Evolutionary conservation across 2,888 invertebrate species (phyloP).

Genomic region (Acrobasis consociella): DNA sequence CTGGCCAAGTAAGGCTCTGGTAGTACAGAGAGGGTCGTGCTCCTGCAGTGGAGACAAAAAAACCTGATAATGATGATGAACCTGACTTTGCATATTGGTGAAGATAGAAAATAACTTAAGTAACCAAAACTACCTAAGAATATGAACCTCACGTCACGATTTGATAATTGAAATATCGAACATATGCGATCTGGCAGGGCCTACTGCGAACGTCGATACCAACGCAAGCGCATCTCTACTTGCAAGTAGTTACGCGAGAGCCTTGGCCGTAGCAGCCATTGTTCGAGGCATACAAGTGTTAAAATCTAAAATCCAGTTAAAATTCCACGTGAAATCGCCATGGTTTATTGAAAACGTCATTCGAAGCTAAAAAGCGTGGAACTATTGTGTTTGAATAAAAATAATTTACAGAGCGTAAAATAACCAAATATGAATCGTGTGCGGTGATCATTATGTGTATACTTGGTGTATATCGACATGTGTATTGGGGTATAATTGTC

Average conservation of each 20-base stretch:
- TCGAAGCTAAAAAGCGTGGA: conserved; percentile 61
- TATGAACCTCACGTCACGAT: too few relatives aligned
- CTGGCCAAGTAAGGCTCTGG: too few relatives aligned
- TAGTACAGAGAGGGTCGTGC: too few relatives aligned
- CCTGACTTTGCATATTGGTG: too few relatives aligned
- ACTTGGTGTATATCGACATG: background rate
- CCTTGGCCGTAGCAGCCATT: conserved; percentile 22
- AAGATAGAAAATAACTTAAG: too few relatives aligned
- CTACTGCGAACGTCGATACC: background rate
- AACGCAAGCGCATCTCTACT: background rate
- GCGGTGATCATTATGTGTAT: conserved; percentile 2
- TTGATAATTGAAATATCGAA: background rate
- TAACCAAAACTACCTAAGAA: too few relatives aligned
- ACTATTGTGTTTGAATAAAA: conserved; percentile 47
- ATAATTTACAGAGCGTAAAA: conserved; percentile 65
- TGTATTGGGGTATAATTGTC: background rate
- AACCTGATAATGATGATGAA: too few relatives aligned
- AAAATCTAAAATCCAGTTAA: conserved; percentile 15
- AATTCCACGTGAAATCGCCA: conserved; percentile 30
- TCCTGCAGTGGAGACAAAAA: too few relatives aligned
- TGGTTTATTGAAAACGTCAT: conserved; percentile 43
- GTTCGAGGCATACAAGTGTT: conserved; percentile 24
- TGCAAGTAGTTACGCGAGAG: conserved; percentile 1
- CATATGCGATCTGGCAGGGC: background rate
- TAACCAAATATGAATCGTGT: conserved; percentile 46